Evolutionary conservation across 2,797 vertebrate genomes (phyloP), one percentile per base, ranked within the genome.

Genomic region (Delichon dasypus): DNA sequence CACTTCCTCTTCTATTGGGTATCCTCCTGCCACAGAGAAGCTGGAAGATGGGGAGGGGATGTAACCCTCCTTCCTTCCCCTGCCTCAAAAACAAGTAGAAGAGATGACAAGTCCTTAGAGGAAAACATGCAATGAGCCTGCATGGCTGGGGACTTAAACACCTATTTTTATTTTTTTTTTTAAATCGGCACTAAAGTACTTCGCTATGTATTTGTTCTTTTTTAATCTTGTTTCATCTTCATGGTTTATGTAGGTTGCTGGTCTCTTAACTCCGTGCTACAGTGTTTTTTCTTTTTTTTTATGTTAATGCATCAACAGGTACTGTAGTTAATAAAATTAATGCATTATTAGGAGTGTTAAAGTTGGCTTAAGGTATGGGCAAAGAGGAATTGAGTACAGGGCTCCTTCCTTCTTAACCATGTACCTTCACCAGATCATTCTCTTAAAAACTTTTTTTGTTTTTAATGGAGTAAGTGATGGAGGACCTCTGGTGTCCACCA

Each of bases 41-140:
- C 58, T 90, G 68, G 26, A 27, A 80, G 68, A 58, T 85, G 83
- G 70, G 79, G 45, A 84, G 85, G 51, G 73, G 45, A 44, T 91
- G 62, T 23, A 50, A 51, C 74, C 34, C 64, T 95, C 42, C 88
- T 93, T 86, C 70, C 89, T 94, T 82, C 85, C 75, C 64, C 57
- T 81, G 32, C 20, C 32, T 79, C 42, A 47, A 15, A 84, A 92
- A 76, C 67, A 71, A 83, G 5, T 45, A 50, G 57, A 57, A 76
- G 57, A 85, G 18, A 88, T 60, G 50, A 47, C 11, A 81, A 50
- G 58, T 85, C n/a, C 25, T 64, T 62, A 68, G 42, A 65, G 42
- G 36, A 74, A 74, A 82, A 27, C 10, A 16, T 26, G 17, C 13
- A 27, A 61, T 70, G 45, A 50, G 6, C 9, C 30, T 86, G 21